Evolutionary conservation across 2,888 invertebrate species (phyloP), one percentile per base, ranked within the genome.

Genomic region (Boloria euphrosyne): DNA sequence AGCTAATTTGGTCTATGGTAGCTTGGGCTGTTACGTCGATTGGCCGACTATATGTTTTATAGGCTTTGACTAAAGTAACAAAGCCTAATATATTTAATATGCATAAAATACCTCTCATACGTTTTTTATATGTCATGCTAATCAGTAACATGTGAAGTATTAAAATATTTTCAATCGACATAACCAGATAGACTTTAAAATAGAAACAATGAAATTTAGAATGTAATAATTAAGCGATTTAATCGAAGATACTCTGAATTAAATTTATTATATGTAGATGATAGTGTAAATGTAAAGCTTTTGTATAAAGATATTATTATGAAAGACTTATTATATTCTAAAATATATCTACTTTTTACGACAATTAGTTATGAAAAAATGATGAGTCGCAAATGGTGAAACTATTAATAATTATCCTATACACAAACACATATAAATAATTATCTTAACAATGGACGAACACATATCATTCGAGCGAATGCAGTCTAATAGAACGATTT

Each of bases 401-500:
- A 65, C 49, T 63, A 53, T 51, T 55, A 53, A 54, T 53, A 54
- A 65, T 65, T 71, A 73, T 76, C 74, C 83, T 85, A 76, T 81
- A 85, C 80, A 86, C 82, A 86, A 89, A 87, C 80, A 79, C 84
- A 86, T 86, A 87, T 84, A 87, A 85, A 87, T 84, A 82, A 88
- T 86, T 81, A 80, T 84, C 82, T 87, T 84, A 82, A 83, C 80
- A 89, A 87, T 91, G 91, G 92, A 92, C 91, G 91, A 92, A 92
- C 92, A 92, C 89, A 89, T 87, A 83, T 87, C 89, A 90, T 90
- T 91, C 89, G 80, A 89, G 83, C 80, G 89, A 91, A 90, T 90
- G 89, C 90, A 91, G 92, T 92, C 90, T 90, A 90, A 85, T 81
- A 79, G 83, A 78, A 86, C 81, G 80, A 83, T 84, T 78, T 80